These are phyloP conservation scores for Calypte anna DNA, from an alignment of 2,113 vertebrate genomes.

Conservation along the genomic window DNA sequence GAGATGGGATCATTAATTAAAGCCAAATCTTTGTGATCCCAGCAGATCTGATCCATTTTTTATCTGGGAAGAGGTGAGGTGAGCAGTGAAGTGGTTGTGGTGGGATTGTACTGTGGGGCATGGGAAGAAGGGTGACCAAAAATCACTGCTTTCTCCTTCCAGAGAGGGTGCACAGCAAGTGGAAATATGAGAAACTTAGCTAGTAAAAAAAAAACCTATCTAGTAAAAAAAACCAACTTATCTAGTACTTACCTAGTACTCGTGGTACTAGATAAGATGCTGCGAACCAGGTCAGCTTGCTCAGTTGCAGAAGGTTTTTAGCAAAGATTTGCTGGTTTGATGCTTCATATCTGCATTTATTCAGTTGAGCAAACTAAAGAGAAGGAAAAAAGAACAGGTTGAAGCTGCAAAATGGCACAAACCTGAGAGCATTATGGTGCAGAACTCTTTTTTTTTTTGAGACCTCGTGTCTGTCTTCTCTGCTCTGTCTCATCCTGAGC, in stretches of 20 bases:
- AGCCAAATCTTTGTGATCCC: background rate
- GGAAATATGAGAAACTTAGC: too few species aligned
- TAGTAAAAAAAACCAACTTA: too few species aligned
- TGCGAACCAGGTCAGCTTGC: rapidly evolving
- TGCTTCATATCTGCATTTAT: background rate
- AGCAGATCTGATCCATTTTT: background rate
- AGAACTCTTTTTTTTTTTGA: background rate
- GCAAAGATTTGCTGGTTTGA: background rate
- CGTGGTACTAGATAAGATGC: background rate
- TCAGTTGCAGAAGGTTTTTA: background rate
- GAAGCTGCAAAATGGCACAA: background rate
- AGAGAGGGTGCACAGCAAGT: too few species aligned
- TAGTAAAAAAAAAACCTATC: too few species aligned
- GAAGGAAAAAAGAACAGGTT: background rate
- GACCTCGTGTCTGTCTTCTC: background rate
- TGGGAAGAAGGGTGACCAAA: background rate
- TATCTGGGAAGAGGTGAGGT: background rate
- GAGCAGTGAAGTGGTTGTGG: background rate
- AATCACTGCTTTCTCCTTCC: background rate
- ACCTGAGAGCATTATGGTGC: background rate
- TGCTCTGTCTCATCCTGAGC: background rate
- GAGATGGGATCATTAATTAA: background rate
- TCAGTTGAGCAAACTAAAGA: background rate
- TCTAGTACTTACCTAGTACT: too few species aligned
- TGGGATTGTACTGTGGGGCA: rapidly evolving